Evolutionary conservation across 92 coral and sea anemone genomes (phyloP), one percentile per base, ranked within the genome.

Genomic region (Pocillopora meandrina): DNA sequence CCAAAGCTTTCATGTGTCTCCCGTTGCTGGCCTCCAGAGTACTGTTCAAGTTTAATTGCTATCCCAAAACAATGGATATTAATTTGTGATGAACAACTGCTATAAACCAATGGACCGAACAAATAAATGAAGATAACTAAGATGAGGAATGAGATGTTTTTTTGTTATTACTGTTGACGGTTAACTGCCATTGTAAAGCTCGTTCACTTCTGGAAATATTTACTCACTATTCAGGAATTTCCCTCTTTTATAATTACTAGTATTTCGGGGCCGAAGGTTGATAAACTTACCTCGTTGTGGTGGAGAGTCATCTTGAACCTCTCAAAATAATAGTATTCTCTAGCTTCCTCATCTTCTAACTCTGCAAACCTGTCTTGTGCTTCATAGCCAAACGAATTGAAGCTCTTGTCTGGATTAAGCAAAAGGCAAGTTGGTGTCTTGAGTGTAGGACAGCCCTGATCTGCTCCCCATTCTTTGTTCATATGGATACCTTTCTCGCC

Each of bases 11-110:
- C 33, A 87, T 66, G 16, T 52, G 56, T 13, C 75, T 86, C 34
- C 93, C 93, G 21, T 90, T 90, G 9, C 85, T 82, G 17, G 93
- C 90, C 58, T 86, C 66, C 55, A 87, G 35, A 67, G 85, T 88
- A 12, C 91, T 90, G 57, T 87, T 83, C 31, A 70, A 77, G 73
- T 90, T 82, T 57, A 90, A 56, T 47, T 76, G 23, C 93, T 90
- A 76, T 23, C 5, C 49, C 49, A 42, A 42, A 42, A 42, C 49
- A 42, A 42, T 42, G 2, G 49, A 42, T 42, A 42, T 42, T 42
- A 42, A 42, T 42, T 42, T 42, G 49, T 42, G 5, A 42, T 2
- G 49, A 42, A 42, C 49, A 42, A 42, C 49, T 42, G 49, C 5
- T 42, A 42, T 42, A 42, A 42, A 42, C 49, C 49, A 42, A 42